Percentiles rank a stretch among this genome's conserved stretches.
These are phyloP conservation scores for Patella ulyssiponensis DNA, from an alignment of 2,888 invertebrate species.

Conservation along the genomic window DNA sequence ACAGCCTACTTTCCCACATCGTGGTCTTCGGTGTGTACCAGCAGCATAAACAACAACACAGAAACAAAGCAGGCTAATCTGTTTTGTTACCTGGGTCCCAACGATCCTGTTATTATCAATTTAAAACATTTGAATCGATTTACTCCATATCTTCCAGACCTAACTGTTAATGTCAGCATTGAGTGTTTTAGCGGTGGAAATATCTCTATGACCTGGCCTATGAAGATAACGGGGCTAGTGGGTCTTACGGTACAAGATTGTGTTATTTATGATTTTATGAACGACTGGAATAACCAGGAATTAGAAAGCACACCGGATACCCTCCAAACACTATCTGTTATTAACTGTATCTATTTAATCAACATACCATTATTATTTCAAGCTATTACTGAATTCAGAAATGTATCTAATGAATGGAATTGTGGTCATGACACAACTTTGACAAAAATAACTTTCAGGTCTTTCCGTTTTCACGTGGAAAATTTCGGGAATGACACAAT, in stretches of 20 bases:
- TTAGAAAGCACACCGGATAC: background rate
- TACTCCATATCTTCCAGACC: background rate
- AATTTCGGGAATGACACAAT: too few relatives aligned
- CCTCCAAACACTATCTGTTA: background rate
- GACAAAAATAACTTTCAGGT: background rate
- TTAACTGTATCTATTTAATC: background rate
- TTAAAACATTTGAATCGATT: too few relatives aligned
- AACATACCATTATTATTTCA: background rate
- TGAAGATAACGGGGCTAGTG: background rate
- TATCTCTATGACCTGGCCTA: background rate
- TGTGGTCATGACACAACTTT: conserved; percentile 2
- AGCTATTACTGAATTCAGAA: background rate
- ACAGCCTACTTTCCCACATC: too few relatives aligned
- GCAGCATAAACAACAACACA: too few relatives aligned
- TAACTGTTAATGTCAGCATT: background rate
- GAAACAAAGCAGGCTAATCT: too few relatives aligned
- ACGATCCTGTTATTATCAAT: too few relatives aligned
- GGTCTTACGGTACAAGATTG: background rate
- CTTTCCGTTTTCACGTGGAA: background rate
- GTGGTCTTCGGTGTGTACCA: too few relatives aligned
- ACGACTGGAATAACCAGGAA: background rate
- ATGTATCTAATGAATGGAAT: background rate
- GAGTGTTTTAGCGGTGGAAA: background rate
- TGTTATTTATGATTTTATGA: background rate
- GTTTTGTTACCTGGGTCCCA: too few relatives aligned